phyloP scores from a whole-genome alignment of 2,113 vertebrate genomes.

The Pomatorhinus ruficollis region DNA sequence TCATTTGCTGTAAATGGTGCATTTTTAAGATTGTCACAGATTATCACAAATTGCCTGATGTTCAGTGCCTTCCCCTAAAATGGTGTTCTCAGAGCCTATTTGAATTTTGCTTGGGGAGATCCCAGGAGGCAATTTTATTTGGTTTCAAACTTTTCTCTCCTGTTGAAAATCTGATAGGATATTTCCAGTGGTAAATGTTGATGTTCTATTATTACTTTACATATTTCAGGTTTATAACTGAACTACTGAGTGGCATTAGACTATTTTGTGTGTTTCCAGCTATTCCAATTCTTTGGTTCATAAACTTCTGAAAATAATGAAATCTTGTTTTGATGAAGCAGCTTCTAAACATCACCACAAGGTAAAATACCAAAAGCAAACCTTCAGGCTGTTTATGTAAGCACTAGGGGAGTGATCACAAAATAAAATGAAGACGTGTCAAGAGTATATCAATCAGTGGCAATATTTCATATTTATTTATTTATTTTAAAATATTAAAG shows the following conservation, averaged over 20 bases:
- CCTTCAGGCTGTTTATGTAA: background rate
- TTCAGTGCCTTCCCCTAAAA: background rate
- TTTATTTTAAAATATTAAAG: background rate
- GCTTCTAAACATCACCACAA: background rate
- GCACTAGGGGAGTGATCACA: background rate
- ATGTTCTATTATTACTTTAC: background rate
- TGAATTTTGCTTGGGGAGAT: background rate
- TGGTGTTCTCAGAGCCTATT: background rate
- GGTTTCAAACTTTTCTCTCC: background rate
- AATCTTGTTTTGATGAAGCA: background rate
- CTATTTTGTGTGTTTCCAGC: background rate
- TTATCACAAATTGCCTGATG: background rate
- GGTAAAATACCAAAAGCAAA: constrained; percentile 3
- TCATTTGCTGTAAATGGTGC: background rate
- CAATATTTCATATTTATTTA: background rate
- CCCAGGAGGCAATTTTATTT: background rate
- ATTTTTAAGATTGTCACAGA: background rate
- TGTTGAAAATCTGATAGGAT: background rate
- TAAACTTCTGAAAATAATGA: constrained; percentile 14
- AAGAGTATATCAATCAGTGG: background rate
- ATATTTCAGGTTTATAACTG: background rate
- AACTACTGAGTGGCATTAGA: background rate
- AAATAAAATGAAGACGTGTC: background rate
- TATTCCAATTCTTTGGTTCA: constrained; percentile 6
- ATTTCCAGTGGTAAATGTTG: background rate